Evolutionary conservation across 37 sponge, comb jelly and placozoan species (phyloP).

Genomic region (Crambe crambe): DNA sequence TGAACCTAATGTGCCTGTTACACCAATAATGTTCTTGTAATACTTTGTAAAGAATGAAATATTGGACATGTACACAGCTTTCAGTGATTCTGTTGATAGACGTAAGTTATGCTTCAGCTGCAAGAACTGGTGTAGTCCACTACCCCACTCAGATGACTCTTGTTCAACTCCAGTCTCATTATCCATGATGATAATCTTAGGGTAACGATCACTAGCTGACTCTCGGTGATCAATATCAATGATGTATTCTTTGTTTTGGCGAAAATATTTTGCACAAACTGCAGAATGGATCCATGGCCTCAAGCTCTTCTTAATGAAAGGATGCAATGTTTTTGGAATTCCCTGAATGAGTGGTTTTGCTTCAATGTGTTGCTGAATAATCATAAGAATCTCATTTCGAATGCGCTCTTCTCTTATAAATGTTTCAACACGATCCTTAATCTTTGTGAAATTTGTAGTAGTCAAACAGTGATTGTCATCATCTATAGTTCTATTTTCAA

Average conservation of each 20-base stretch:
- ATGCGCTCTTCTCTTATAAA: not conserved
- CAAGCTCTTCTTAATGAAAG: not conserved
- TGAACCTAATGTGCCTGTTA: too few species aligned
- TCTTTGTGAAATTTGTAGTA: too few species aligned
- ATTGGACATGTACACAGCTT: constrained; percentile 8
- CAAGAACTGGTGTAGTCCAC: not conserved
- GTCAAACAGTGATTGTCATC: too few species aligned
- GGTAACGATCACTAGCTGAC: not conserved
- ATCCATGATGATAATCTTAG: not conserved
- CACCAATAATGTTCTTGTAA: too few species aligned
- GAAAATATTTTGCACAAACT: not conserved
- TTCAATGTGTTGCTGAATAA: too few species aligned
- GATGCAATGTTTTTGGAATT: not conserved
- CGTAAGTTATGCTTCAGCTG: not conserved
- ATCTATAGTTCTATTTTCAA: too few species aligned
- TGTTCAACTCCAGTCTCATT: constrained; percentile 13
- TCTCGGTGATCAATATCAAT: not conserved
- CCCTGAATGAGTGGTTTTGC: too few species aligned
- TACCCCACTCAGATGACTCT: constrained; percentile 1
- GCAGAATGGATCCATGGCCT: not conserved
- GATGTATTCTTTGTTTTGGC: not conserved
- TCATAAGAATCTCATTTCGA: too few species aligned
- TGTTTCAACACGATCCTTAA: not conserved
- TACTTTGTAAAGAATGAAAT: constrained; percentile 5
- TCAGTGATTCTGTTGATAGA: constrained; percentile 5